Evolutionary conservation across 2,888 invertebrate genomes (phyloP).

Genomic region (Tetranychus piercei): DNA sequence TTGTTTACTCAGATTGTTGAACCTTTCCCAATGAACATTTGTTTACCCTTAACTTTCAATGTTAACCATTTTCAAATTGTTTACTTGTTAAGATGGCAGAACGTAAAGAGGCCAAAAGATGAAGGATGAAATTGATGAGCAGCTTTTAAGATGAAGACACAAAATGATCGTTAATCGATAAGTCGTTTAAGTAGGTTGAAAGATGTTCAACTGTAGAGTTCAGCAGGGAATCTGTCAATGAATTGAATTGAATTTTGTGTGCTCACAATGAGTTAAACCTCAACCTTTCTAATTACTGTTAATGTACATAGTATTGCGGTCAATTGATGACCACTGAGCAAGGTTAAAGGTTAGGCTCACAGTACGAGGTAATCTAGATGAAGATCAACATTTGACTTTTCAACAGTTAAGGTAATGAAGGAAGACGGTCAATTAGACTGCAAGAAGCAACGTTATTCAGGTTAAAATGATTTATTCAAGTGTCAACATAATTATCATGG

Average conservation of each 20-base stretch:
- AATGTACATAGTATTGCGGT: no score
- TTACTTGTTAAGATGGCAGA: background rate
- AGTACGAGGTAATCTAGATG: no score
- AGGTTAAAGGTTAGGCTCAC: no score
- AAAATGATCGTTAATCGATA: background rate
- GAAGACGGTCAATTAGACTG: no score
- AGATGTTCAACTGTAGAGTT: background rate
- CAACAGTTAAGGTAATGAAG: no score
- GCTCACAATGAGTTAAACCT: background rate
- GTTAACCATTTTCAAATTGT: background rate
- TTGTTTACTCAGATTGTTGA: no score
- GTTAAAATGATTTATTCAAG: no score
- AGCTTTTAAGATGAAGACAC: background rate
- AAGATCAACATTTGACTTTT: no score
- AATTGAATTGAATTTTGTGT: background rate
- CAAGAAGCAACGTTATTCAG: no score
- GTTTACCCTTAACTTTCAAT: background rate
- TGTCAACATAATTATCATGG: no score
- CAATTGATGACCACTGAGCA: no score
- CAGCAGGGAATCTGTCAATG: background rate
- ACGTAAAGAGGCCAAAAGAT: background rate
- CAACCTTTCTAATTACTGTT: no score
- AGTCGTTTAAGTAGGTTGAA: background rate
- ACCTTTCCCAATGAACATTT: background rate
- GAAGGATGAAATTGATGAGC: background rate